Evolutionary conservation across 2,797 vertebrate species (phyloP).

Genomic region (Microctenopoma stevenorrisi): DNA sequence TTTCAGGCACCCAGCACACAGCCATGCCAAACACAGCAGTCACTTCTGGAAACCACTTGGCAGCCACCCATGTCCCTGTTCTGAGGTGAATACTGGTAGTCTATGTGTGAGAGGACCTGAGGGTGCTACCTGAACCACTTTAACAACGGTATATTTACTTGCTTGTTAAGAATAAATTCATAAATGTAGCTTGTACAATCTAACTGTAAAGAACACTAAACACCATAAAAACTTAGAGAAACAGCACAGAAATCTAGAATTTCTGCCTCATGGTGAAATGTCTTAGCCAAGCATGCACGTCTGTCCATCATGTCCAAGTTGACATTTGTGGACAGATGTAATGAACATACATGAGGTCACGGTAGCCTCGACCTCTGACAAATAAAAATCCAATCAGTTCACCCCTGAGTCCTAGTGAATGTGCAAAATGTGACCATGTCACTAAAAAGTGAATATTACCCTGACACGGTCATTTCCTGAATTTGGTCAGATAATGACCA

Average conservation of each 20-base stretch:
- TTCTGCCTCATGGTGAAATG: too few species aligned
- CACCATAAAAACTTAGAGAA: neutral
- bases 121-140: constrained; percentile 44
- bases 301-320: too few species aligned
- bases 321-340: too few species aligned
- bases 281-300: too few species aligned
- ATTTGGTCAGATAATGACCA: neutral
- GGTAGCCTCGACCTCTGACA: too few species aligned
- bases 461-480: neutral
- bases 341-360: too few species aligned
- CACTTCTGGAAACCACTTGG: constrained; percentile 85
- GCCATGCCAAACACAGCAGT: constrained; percentile 82
- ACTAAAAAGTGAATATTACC: neutral
- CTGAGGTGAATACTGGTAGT: constrained; percentile 44
- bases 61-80: constrained; percentile 56
- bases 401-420: too few species aligned
- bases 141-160: constrained; percentile 7
- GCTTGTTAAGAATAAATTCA: neutral
- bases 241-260: too few species aligned
- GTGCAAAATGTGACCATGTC: too few species aligned
- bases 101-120: constrained; percentile 30
- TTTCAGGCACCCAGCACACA: constrained; percentile 71
- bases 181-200: neutral
- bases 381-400: too few species aligned
- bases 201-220: neutral